These are phyloP conservation scores for Zele albiditarsus DNA, from an alignment of 2,888 invertebrate species.

Conservation along the genomic window DNA sequence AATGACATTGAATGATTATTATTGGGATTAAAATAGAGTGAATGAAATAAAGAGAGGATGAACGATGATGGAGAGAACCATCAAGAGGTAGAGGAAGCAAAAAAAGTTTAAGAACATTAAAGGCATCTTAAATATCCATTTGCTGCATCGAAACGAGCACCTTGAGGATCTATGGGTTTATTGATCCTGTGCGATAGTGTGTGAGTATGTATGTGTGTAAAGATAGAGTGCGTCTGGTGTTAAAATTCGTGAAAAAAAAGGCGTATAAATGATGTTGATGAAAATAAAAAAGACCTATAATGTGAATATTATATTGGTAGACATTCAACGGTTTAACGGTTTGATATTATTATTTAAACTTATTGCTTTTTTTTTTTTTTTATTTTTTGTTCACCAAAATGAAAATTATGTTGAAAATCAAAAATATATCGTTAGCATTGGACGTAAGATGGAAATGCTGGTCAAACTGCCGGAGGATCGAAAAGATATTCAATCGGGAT, in stretches of 20 bases:
- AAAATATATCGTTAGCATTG: background rate
- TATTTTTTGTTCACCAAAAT: background rate
- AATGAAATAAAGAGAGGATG: background rate
- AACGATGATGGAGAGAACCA: constrained; percentile 4
- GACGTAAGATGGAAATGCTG: background rate
- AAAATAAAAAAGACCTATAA: background rate
- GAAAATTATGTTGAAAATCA: background rate
- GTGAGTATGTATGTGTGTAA: constrained; percentile 46
- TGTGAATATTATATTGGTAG: background rate
- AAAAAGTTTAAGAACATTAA: constrained; percentile 43
- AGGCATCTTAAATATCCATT: constrained; percentile 35
- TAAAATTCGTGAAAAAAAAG: constrained; percentile 42
- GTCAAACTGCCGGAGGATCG: constrained; percentile 4
- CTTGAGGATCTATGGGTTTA: constrained; percentile 52
- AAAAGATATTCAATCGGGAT: constrained; percentile 29
- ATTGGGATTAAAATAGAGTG: constrained; percentile 35
- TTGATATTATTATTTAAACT: background rate
- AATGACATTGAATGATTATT: constrained; percentile 5
- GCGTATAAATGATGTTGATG: background rate
- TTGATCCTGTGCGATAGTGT: constrained; percentile 56
- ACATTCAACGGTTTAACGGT: background rate
- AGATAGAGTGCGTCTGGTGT: constrained; percentile 51
- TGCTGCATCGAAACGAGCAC: constrained; percentile 27
- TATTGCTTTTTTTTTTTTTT: background rate
- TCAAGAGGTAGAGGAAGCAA: constrained; percentile 13